Base-by-base conservation (phyloP, 2,888 invertebrate species). In the Polylopha cassiicola region DNA sequence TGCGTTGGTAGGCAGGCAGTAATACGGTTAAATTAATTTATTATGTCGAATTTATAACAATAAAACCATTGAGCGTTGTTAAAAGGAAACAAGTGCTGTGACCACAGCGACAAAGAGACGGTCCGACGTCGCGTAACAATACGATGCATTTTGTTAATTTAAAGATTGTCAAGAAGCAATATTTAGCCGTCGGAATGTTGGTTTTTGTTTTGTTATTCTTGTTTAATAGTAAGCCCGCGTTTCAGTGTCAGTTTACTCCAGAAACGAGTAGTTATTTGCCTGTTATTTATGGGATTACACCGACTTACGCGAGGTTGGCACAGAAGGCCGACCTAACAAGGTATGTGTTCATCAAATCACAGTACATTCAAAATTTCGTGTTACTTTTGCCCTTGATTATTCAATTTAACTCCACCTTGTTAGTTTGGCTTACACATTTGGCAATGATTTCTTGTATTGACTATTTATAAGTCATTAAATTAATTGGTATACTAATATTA, bases 281-380 rank as follows among this genome's bases (percentile, higher is more conserved):
- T 17, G 90, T 87, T 18, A 94, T 98, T 51, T 98, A 95, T 73
- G 94, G 94, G 8, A 91, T 98, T 52, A 98, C 98, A 2, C 98
- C 98, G 18, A 98, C 98, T 0, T 95, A 97, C 72, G 75, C 90
- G 14, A 88, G 98, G 44, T 90, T 93, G 22, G 93, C 93, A 16
- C 98, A 98, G 78, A 96, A 96, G 75, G 98, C 98, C 5, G 98
- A 98, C 74, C 84, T 98, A 6, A 97, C 97, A 33, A 90, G 92
- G 91, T 91, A 76, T 69, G 51, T 43, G 47, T 47, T 61, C 44
- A 54, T 21, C 31, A 29, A n/a, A n/a, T n/a, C 49, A 36, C 33
- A 49, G 52, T 53, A 47, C 39, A 32, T 30, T 30, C 24, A 16
- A 21, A 31, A 20, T 8, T 2, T 68, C 73, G 73, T 81, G 78